phyloP scores from a whole-genome alignment of 2,797 vertebrate genomes.

The Clarias fuscus region DNA sequence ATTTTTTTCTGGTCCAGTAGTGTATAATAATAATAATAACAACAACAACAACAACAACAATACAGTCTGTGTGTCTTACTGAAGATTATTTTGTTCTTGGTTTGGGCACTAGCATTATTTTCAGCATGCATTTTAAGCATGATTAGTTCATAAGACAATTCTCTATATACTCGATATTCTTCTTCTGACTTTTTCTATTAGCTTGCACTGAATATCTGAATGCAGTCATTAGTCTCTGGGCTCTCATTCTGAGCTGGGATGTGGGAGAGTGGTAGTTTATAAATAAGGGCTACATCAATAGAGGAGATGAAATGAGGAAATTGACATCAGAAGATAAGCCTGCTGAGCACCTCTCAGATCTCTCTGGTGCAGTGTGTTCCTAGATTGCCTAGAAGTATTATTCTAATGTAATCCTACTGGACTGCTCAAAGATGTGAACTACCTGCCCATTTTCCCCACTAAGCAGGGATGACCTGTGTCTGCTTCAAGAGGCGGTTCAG shows the following conservation, averaged over 20 bases:
- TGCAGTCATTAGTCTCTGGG: not conserved
- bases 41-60: not conserved
- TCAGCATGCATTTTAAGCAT: not conserved
- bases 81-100: not conserved
- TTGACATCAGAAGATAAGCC: slow-evolving; percentile 21
- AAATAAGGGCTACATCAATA: not conserved
- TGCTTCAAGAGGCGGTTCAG: not conserved
- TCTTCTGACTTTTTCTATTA: not conserved
- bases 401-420: not conserved
- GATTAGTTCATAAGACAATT: not conserved
- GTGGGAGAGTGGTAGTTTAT: not conserved
- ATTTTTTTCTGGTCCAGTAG: too few species aligned
- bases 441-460: not conserved
- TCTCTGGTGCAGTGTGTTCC: not conserved
- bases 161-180: not conserved
- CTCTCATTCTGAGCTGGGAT: not conserved
- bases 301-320: not conserved
- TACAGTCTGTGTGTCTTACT: not conserved
- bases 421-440: not conserved
- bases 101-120: not conserved
- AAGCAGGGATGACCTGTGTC: not conserved
- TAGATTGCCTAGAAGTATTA: slow-evolving; percentile 23
- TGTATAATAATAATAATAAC: not conserved
- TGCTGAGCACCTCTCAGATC: not conserved
- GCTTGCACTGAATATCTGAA: not conserved